Conservation (phyloP, 2,113 vertebrate species). For the Budorcas taxicolor region DNA sequence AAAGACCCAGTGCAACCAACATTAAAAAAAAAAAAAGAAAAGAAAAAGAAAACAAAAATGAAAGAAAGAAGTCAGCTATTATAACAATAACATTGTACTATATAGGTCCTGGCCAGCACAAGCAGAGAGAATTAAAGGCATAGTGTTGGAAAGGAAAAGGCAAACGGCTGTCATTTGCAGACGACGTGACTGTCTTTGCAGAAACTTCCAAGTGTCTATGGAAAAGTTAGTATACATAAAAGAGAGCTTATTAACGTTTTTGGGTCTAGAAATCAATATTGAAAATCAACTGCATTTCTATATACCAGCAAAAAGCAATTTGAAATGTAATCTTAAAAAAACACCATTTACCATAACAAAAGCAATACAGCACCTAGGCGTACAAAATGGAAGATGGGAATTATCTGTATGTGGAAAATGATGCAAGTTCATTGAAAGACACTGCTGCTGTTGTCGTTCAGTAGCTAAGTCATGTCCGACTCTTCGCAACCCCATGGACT, state of each 20-base stretch:
- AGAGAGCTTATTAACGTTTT: neutral
- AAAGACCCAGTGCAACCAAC: neutral
- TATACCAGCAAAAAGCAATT: neutral
- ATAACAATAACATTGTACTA: neutral
- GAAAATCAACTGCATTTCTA: neutral
- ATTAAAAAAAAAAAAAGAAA: neutral
- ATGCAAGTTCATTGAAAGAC: neutral
- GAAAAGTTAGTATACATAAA: neutral
- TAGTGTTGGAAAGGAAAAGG: neutral
- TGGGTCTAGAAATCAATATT: neutral
- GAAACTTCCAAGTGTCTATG: neutral
- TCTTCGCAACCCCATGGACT: neutral
- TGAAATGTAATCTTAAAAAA: slow-evolving; percentile 25
- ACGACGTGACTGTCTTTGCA: neutral
- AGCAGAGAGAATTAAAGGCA: slow-evolving; percentile 16
- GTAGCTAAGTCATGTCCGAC: neutral
- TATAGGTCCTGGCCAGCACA: neutral
- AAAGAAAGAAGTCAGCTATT: neutral
- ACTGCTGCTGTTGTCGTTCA: neutral
- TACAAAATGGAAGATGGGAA: neutral
- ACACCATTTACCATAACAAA: neutral
- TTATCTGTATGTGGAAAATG: neutral
- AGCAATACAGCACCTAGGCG: neutral
- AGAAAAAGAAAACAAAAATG: neutral
- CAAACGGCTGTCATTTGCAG: neutral